phyloP scores from a whole-genome alignment of 2,797 vertebrate genomes.

The Xenops minutus region DNA sequence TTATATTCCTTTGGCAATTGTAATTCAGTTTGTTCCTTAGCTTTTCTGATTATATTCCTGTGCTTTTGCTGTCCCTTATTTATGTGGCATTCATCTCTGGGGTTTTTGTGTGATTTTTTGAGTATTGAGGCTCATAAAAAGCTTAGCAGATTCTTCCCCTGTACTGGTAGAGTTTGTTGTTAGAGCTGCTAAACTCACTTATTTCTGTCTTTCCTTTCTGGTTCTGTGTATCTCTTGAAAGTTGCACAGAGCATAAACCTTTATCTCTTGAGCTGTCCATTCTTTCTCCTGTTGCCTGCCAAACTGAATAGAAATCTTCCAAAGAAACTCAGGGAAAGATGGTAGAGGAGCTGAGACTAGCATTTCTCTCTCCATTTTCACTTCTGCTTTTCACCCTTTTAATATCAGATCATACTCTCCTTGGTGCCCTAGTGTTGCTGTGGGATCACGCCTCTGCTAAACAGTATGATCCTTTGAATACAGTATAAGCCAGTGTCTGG shows the following conservation, averaged over 20 bases:
- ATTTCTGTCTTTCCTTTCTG: not conserved
- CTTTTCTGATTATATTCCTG: not conserved
- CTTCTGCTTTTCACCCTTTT: not conserved
- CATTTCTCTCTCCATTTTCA: not conserved
- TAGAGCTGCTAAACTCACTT: not conserved
- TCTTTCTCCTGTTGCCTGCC: not conserved
- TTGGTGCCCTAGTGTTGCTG: not conserved
- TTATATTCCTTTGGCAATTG: not conserved
- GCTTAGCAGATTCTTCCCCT: rapidly evolving
- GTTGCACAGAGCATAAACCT: not conserved
- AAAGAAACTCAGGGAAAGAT: not conserved
- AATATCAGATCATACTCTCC: not conserved
- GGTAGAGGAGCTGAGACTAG: not conserved
- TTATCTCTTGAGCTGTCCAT: not conserved
- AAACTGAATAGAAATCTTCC: not conserved
- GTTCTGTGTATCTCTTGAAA: not conserved
- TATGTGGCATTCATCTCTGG: not conserved
- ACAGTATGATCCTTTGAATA: not conserved
- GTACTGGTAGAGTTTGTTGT: not conserved
- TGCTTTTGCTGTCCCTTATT: not conserved
- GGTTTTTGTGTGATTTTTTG: not conserved
- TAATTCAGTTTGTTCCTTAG: not conserved
- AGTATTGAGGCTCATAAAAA: not conserved
- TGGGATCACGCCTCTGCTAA: not conserved
- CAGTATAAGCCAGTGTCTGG: not conserved